Percentiles rank a stretch among this genome's conserved stretches.
Evolutionary conservation across 2,797 vertebrate genomes (phyloP).

Genomic region (Prunella strophiata): DNA sequence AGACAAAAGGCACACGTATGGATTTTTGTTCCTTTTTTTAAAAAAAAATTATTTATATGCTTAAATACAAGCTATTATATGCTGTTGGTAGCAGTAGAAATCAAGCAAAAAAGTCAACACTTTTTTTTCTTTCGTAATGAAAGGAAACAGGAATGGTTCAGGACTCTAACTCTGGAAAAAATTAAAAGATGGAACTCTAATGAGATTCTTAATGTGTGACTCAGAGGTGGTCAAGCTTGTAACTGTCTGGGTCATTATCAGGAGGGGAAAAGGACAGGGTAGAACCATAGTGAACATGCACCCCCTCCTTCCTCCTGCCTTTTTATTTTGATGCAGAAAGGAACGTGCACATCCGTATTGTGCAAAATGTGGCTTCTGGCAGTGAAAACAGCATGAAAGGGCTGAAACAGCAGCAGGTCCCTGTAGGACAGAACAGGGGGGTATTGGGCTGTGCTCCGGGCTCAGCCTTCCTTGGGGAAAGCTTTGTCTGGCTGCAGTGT

Average conservation of each 20-base stretch:
- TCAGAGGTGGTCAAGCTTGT: not conserved
- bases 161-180: conserved; percentile 11
- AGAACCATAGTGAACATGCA: not conserved
- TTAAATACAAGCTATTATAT: not conserved
- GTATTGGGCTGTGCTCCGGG: not conserved
- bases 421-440: not conserved
- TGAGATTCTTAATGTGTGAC: conserved; percentile 23
- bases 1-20: not conserved
- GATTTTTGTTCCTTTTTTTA: not conserved
- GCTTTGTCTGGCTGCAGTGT: not conserved
- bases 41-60: not conserved
- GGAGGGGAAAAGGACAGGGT: not conserved
- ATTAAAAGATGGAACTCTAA: conserved; percentile 23
- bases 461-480: not conserved
- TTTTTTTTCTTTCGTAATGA: not conserved
- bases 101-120: not conserved
- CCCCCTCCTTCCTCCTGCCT: not conserved
- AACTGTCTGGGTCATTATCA: not conserved
- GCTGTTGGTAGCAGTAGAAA: not conserved
- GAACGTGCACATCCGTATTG: not conserved
- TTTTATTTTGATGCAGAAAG: not conserved
- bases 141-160: not conserved
- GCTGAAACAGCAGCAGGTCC: not conserved
- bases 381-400: not conserved
- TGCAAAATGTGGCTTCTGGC: not conserved